phyloP scores from a whole-genome alignment of 2,797 vertebrate genomes.

The Protonibea diacanthus region DNA sequence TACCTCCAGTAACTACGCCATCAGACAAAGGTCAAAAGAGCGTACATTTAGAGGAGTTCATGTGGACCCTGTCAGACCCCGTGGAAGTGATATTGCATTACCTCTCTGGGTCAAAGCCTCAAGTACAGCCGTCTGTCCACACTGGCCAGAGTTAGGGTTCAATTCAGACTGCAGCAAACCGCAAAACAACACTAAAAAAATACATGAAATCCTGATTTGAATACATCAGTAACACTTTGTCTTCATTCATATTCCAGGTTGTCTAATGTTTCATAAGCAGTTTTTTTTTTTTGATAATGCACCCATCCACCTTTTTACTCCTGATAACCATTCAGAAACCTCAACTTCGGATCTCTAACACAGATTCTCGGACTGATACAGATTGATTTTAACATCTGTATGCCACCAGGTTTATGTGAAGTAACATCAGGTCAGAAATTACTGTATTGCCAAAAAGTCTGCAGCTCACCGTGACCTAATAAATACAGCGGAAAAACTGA shows the following conservation, averaged over 20 bases:
- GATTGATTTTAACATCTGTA: not conserved
- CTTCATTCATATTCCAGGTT: not conserved
- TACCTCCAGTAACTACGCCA: not conserved
- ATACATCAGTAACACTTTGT: not conserved
- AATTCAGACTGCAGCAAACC: not conserved
- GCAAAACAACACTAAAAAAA: not conserved
- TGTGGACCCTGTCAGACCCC: constrained; percentile 21
- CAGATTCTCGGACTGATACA: not conserved
- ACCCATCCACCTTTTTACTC: not conserved
- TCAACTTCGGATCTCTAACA: not conserved
- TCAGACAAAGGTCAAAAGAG: not conserved
- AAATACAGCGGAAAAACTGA: not conserved
- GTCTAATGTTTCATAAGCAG: too few species aligned
- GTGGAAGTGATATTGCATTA: not conserved
- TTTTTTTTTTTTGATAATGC: not conserved
- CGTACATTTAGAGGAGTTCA: not conserved
- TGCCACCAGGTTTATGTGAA: not conserved
- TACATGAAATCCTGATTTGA: not conserved
- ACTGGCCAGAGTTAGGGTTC: not conserved
- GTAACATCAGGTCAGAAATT: not conserved
- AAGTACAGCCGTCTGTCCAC: not conserved
- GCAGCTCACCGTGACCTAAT: not conserved
- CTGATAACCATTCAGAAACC: not conserved
- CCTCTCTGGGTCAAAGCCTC: not conserved
- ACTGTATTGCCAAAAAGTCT: not conserved